phyloP scores from a whole-genome alignment of 2,797 vertebrate genomes.

The Acanthurus lineatus region DNA sequence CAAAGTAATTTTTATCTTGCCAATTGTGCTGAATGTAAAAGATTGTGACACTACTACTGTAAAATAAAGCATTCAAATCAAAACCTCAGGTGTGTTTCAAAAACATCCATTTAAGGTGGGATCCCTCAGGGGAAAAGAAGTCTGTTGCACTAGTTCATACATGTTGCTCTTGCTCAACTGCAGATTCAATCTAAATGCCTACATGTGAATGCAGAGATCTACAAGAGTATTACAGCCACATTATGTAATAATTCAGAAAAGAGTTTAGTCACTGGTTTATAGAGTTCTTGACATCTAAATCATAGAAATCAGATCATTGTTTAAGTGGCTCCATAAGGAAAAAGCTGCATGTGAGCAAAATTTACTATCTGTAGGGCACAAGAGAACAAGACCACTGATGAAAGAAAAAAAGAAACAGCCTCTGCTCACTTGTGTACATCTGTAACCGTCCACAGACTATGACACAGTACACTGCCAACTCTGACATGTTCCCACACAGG shows the following conservation, averaged over 20 bases:
- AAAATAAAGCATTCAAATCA: background rate
- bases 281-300: background rate
- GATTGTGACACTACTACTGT: background rate
- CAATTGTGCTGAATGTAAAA: background rate
- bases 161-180: background rate
- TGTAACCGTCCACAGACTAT: constrained; percentile 36
- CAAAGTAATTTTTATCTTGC: too few species aligned
- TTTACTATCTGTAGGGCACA: background rate
- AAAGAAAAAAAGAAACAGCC: background rate
- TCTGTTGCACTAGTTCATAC: background rate
- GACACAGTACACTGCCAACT: constrained; percentile 38
- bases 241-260: background rate
- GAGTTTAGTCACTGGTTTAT: background rate
- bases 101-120: background rate
- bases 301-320: background rate
- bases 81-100: background rate
- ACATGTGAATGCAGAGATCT: background rate
- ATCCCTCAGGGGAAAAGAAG: background rate
- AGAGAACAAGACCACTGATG: background rate
- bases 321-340: background rate
- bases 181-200: background rate
- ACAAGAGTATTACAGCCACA: background rate
- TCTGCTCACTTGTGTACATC: constrained; percentile 19
- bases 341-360: background rate
- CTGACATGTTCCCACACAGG: constrained; percentile 53